These are phyloP conservation scores for Myxocyprinus asiaticus DNA, from an alignment of 2,113 vertebrate genomes.

Conservation along the genomic window DNA sequence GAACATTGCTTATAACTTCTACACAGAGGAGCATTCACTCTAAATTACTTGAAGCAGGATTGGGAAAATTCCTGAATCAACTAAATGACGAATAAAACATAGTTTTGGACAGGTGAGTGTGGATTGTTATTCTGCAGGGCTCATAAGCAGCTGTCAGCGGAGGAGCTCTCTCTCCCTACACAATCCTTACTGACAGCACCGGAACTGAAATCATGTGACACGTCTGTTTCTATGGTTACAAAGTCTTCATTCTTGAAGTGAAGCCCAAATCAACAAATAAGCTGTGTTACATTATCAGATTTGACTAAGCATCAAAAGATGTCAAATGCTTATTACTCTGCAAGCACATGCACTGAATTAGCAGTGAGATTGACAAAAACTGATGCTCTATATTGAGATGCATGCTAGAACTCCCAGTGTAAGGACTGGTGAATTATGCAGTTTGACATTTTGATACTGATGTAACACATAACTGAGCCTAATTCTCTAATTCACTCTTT, in stretches of 20 bases:
- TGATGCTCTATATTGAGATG: neutral
- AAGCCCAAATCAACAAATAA: constrained; percentile 51
- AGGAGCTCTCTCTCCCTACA: constrained; percentile 43
- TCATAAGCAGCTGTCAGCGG: constrained; percentile 53
- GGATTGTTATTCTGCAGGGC: constrained; percentile 59
- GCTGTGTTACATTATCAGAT: constrained; percentile 47
- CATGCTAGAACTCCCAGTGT: neutral
- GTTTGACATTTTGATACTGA: constrained; percentile 41
- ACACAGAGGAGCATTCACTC: no score
- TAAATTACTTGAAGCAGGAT: no score
- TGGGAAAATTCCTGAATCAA: no score
- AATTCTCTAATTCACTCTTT: constrained; percentile 33
- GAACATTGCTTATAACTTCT: no score
- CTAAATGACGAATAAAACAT: neutral
- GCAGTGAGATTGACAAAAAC: neutral
- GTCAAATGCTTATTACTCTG: constrained; percentile 44
- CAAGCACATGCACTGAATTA: constrained; percentile 25
- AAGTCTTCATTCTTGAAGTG: constrained; percentile 54
- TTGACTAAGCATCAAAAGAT: constrained; percentile 41
- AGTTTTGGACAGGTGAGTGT: constrained; percentile 31
- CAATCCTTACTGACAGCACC: constrained; percentile 62
- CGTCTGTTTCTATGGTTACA: constrained; percentile 63
- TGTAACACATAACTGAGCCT: constrained; percentile 3
- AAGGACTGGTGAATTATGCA: neutral
- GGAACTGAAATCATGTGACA: constrained; percentile 50